Conservation (phyloP, 2,113 vertebrate genomes). For the Procavia capensis region DNA sequence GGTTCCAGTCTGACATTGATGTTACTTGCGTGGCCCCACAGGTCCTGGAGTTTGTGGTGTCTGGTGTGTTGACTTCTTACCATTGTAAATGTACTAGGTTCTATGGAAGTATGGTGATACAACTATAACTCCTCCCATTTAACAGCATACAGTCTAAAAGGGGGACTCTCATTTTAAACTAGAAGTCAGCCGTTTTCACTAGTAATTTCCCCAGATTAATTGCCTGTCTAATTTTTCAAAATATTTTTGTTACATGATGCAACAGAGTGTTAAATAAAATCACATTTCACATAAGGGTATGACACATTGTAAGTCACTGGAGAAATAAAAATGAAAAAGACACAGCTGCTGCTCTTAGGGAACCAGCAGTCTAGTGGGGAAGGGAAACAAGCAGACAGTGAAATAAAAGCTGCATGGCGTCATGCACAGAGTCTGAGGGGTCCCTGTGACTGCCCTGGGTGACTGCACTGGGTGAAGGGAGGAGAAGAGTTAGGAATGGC, state of each 20-base stretch:
- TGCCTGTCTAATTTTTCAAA: conserved; percentile 29
- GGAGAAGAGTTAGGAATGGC: background rate
- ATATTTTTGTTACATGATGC: background rate
- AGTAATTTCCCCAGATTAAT: background rate
- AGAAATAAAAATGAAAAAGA: background rate
- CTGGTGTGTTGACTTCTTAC: background rate
- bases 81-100: background rate
- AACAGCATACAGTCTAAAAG: background rate
- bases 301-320: background rate
- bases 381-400: rapidly evolving
- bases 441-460: too few species aligned
- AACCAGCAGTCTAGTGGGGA: background rate
- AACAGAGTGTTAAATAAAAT: background rate
- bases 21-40: background rate
- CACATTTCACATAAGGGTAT: background rate
- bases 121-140: background rate
- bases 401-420: background rate
- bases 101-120: background rate
- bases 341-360: background rate
- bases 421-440: rapidly evolving
- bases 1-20: background rate
- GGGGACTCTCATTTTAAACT: background rate
- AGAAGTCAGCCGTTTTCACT: background rate
- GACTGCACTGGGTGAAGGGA: background rate
- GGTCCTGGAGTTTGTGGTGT: background rate